phyloP scores from a whole-genome alignment of 2,888 invertebrate genomes.

The Panzeria rudis region DNA sequence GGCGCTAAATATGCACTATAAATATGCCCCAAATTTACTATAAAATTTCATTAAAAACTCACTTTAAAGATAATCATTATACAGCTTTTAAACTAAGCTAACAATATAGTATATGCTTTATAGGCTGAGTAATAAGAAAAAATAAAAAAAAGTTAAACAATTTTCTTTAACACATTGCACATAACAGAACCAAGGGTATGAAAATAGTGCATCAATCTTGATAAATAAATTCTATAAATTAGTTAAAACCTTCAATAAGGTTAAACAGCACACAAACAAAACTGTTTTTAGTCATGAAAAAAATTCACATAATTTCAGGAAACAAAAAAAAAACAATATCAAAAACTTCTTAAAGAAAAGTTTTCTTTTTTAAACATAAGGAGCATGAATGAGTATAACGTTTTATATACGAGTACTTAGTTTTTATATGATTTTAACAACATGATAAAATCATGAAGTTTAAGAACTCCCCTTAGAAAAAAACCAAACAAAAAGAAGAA shows the following conservation, averaged over 20 bases:
- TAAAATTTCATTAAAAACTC: conserved; percentile 48
- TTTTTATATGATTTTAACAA: conserved; percentile 42
- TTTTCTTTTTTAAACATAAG: background rate
- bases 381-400: background rate
- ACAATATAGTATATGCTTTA: conserved; percentile 27
- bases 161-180: conserved; percentile 47
- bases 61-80: conserved; percentile 52
- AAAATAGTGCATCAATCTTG: conserved; percentile 48
- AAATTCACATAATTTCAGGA: conserved; percentile 25
- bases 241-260: conserved; percentile 64
- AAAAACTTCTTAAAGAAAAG: conserved; percentile 1
- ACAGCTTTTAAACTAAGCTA: conserved; percentile 29
- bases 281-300: background rate
- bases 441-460: conserved; percentile 58
- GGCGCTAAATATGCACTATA: conserved; percentile 37
- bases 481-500: conserved; percentile 28
- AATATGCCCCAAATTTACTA: conserved; percentile 28
- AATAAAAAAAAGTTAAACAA: conserved; percentile 30
- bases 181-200: conserved; percentile 9
- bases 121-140: conserved; percentile 10
- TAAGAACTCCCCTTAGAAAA: conserved; percentile 44
- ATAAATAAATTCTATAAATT: conserved; percentile 69
- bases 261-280: conserved; percentile 21
- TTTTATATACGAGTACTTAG: conserved; percentile 8
- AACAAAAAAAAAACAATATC: background rate